A percentile compares a stretch with the other conserved stretches of the same genome.
Conservation (phyloP, 2,797 vertebrate species). For the Erethizon dorsatum region DNA sequence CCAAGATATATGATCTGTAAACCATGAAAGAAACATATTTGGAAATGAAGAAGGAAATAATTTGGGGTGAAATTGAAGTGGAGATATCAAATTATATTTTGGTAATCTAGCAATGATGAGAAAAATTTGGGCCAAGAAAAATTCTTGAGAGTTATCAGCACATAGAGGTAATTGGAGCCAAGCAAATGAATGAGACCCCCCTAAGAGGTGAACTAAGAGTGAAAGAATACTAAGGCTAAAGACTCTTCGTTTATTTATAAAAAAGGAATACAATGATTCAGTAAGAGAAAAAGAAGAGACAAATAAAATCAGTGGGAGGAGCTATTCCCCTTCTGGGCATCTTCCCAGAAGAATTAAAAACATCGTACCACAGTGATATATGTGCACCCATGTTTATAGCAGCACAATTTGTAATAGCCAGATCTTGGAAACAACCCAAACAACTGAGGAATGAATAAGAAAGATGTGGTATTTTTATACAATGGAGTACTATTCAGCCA, state of each 20-base stretch:
- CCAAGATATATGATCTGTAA: not conserved
- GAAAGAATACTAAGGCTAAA: not conserved
- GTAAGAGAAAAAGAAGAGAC: not conserved
- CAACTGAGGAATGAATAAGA: too few relatives aligned
- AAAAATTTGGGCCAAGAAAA: not conserved
- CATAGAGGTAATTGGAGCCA: not conserved
- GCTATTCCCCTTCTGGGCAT: too few relatives aligned
- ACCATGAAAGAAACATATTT: not conserved
- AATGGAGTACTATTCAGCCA: too few relatives aligned
- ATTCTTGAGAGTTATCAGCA: not conserved
- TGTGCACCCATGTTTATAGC: too few relatives aligned
- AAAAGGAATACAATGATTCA: not conserved
- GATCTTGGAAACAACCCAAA: too few relatives aligned
- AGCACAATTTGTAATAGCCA: too few relatives aligned
- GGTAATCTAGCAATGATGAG: too few relatives aligned
- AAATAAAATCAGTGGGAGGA: not conserved
- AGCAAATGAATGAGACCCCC: not conserved
- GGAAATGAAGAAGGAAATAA: not conserved
- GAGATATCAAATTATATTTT: not conserved
- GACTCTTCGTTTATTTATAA: not conserved
- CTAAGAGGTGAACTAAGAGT: not conserved
- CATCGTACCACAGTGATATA: too few relatives aligned
- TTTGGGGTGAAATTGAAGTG: not conserved
- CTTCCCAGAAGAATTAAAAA: too few relatives aligned
- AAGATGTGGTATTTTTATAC: too few relatives aligned